Percentiles rank a stretch among this genome's conserved stretches.
Conservation (phyloP, 2,797 vertebrate genomes). For the Pipistrellus pygmaeus region DNA sequence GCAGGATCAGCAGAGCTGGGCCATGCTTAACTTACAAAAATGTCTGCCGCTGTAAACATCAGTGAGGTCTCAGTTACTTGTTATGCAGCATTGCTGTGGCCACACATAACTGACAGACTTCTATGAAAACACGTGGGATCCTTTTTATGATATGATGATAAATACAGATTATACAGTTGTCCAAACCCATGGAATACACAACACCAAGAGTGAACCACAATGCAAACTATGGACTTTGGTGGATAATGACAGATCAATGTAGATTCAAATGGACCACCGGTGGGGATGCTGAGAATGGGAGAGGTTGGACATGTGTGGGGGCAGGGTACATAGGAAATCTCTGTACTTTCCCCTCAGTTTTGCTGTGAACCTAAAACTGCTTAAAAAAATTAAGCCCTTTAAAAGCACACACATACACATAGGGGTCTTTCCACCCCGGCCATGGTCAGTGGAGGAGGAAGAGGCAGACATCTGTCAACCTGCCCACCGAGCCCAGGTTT, state of each 20-base stretch:
- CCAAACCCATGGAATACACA: neutral
- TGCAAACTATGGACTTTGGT: neutral
- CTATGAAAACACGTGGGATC: neutral
- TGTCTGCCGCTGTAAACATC: neutral
- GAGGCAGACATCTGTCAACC: neutral
- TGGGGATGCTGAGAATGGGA: neutral
- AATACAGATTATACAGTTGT: neutral
- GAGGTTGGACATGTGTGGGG: no score
- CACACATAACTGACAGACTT: neutral
- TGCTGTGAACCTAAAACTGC: neutral
- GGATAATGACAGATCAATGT: neutral
- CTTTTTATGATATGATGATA: no score
- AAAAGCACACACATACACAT: neutral
- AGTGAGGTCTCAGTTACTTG: neutral
- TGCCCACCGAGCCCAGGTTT: neutral
- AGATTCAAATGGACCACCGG: neutral
- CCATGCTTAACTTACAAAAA: neutral
- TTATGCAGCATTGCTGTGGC: neutral
- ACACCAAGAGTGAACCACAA: neutral
- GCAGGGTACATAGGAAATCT: neutral
- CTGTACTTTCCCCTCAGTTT: neutral
- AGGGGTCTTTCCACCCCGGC: fast-evolving
- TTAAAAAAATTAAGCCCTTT: neutral
- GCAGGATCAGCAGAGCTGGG: neutral
- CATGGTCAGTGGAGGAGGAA: neutral